Evolutionary conservation across 2,797 vertebrate species (phyloP), one percentile per base, ranked within the genome.

Genomic region (Lophius americanus): DNA sequence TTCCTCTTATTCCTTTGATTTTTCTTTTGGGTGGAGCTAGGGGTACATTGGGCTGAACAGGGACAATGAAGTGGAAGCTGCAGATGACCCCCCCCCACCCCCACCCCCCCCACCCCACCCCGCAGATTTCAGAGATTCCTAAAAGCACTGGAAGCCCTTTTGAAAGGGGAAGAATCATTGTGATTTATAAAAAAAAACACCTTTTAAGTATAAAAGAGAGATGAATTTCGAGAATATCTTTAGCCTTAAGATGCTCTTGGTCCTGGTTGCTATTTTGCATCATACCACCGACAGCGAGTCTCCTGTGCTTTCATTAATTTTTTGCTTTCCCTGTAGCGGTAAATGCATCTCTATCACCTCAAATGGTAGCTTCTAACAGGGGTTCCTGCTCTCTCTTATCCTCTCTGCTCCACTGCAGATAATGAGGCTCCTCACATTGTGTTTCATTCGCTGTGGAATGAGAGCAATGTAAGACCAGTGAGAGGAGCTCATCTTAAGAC

Each of bases 361-460:
- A 73, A 75, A 77, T 89, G 83, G 90, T 57, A 76, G 64, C 58
- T 81, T 81, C 84, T 82, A 83, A 87, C 81, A 70, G 72, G 71
- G 64, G 81, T 85, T 75, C 77, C 68, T 62, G 66, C 61, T 79
- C 72, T 66, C 72, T 83, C 78, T 77, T 74, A 77, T 80, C 72
- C 72, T 79, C 71, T 68, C 70, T 60, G 10, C 74, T 60, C 68
- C 80, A 75, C 79, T 83, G 82, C 70, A 89, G 91, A 93, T 89
- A 90, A 93, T 85, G 77, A 84, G 88, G 68, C 75, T 91, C 80
- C 78, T 76, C 80, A 83, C 78, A 85, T 73, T 56, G 78, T 9
- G 67, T 84, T 81, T 89, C 88, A 90, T 89, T 77, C 78, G 54
- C 68, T 83, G 70, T 80, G 89, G 90, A 93, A 94, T 92, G 89